These are phyloP conservation scores for Xestia ashworthii DNA, from an alignment of 2,888 invertebrate species.

Conservation along the genomic window DNA sequence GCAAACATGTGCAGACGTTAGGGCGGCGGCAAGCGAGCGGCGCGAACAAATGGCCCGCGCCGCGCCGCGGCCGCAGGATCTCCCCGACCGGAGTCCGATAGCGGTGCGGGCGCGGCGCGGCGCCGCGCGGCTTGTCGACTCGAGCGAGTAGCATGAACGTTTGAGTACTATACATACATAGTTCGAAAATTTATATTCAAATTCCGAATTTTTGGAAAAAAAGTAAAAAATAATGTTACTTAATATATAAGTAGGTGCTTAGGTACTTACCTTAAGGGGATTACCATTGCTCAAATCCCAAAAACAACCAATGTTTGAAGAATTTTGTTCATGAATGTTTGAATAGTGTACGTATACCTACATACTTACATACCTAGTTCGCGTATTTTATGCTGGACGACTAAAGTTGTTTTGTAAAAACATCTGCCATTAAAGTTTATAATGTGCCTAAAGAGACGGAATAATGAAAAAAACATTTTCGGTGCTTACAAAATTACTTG, in stretches of 20 bases:
- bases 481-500: background rate
- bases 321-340: background rate
- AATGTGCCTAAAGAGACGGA: background rate
- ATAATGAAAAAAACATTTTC: background rate
- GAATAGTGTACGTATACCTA: background rate
- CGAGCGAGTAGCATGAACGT: constrained; percentile 49
- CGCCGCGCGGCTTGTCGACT: constrained; percentile 11
- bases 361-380: background rate
- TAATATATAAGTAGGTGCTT: too few relatives aligned
- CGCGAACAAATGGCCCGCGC: constrained; percentile 55
- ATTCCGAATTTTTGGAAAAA: background rate
- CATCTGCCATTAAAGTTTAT: background rate
- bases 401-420: too few relatives aligned
- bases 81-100: constrained; percentile 6
- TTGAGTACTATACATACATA: constrained; percentile 38
- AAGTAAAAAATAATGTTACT: too few relatives aligned
- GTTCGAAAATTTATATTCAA: constrained; percentile 7
- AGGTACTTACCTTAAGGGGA: too few relatives aligned
- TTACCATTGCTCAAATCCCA: too few relatives aligned
- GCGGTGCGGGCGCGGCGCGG: background rate
- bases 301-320: too few relatives aligned
- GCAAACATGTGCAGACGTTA: constrained; percentile 66
- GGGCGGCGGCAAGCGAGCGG: constrained; percentile 55
- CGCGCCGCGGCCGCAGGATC: constrained; percentile 3
- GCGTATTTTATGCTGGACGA: background rate